A percentile compares a stretch with the other conserved stretches of the same genome.
phyloP scores from a whole-genome alignment of 1,140 invertebrate genomes.

The Laodelphax striatellus region DNA sequence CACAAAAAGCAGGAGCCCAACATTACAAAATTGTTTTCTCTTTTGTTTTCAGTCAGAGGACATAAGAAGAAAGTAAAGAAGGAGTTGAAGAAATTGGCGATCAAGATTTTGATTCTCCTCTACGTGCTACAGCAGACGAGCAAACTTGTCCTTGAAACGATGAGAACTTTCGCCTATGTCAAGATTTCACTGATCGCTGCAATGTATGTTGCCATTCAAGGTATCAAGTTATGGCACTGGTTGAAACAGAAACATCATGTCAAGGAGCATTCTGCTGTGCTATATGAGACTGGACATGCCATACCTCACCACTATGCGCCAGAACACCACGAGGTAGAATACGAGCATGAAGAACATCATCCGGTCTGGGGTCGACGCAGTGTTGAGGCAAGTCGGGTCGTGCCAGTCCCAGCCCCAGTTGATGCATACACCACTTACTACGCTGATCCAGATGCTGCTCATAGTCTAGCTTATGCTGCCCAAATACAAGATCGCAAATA shows the following conservation, averaged over 20 bases:
- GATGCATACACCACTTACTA: neutral
- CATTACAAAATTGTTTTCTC: too few species aligned
- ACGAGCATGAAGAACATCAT: constrained; percentile 20
- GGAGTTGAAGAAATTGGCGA: constrained; percentile 3
- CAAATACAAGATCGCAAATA: neutral
- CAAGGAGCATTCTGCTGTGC: constrained; percentile 20
- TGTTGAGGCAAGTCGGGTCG: neutral
- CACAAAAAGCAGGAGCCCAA: too few species aligned
- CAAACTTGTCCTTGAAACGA: neutral
- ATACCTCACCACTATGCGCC: constrained; percentile 23
- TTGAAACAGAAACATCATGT: constrained; percentile 20
- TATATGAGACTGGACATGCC: constrained; percentile 26
- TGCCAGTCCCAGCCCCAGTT: neutral
- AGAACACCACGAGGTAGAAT: constrained; percentile 21
- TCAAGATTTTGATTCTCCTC: constrained; percentile 7
- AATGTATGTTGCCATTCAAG: constrained; percentile 3
- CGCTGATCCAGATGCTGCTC: neutral
- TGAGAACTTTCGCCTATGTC: constrained; percentile 1
- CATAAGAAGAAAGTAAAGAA: constrained; percentile 10
- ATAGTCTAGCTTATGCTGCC: neutral
- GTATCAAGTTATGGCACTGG: constrained; percentile 21
- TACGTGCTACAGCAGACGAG: constrained; percentile 6
- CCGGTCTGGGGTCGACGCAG: constrained; percentile 15
- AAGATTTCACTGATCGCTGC: constrained; percentile 5
- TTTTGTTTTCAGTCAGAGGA: neutral